Base-by-base conservation (phyloP, 2,888 invertebrate species). In the Pomacea canaliculata region DNA sequence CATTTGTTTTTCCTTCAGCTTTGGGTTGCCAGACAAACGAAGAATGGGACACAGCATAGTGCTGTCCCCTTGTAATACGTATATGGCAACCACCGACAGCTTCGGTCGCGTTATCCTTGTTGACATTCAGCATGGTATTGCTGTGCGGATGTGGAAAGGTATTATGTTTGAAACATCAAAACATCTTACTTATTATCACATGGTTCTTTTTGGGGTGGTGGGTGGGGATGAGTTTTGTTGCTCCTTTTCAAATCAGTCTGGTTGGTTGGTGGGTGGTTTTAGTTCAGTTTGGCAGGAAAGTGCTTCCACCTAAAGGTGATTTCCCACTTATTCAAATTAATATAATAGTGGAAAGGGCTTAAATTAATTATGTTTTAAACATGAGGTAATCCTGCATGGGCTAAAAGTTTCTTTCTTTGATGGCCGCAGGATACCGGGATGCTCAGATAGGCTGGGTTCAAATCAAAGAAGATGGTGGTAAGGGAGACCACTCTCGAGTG, bases 391-490 rank as follows among this genome's bases (percentile, higher is more conserved):
- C 37, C 51, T 56, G 16, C 8, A 16, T 16, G 8, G 51, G 7
- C 51, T 56, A 16, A 56, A 56, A 16, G 51, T 13, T 56, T 56
- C 10, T 13, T 56, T 56, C 51, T 13, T 71, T 67, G 27, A 23
- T 76, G 49, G 79, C 71, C 80, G 8, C 80, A 92, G 92, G 99
- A 7, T 99, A 97, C 90, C 93, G 98, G 72, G 97, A 98, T 89
- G 98, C 98, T 0, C 96, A 98, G 89, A 96, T 97, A 89, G 96
- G 96, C 4, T 99, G 98, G 94, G 92, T 98, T 66, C 95, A 96
- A 91, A 95, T 96, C 0, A 92, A 93, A 59, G 95, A 96, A 87
- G 89, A 90, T 77, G 77, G 82, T 65, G 80, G 84, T 71, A 83
- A 82, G 73, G 77, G 70, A 67, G 78, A 83, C 73, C 80, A 83